Evolutionary conservation across 2,888 invertebrate genomes (phyloP), one percentile per base, ranked within the genome.

Genomic region (Pseudococcus jackbeardsleyi): DNA sequence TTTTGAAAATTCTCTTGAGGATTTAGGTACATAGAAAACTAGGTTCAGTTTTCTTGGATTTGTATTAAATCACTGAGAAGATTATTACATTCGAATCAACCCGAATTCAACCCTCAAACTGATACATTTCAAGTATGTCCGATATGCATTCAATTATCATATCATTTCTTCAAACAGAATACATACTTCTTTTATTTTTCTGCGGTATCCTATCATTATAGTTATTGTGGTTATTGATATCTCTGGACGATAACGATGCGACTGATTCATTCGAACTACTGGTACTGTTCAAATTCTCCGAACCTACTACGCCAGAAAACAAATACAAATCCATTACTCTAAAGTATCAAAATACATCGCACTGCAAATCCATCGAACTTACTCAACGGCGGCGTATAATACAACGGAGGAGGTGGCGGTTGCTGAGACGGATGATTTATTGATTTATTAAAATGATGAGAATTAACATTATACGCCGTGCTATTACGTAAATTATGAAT

Each of bases 251-350:
- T 84, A 96, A 89, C 9, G 95, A 95, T 89, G 95, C 95, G 84
- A 96, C 95, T 0, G 97, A 97, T 92, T 97, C 97, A 90, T 95
- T 96, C 26, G 96, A 96, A 92, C 96, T 96, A 92, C 96, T 95
- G 22, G 95, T 95, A 89, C 93, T 93, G 90, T 88, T 88, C 9
- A 88, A 39, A 19, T 82, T 84, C 12, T 88, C 88, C 22, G 84
- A 72, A 33, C 85, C 54, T 84, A 59, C 84, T 88, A 22, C 12
- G n/a, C 17, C n/a, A 12, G 17, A 84, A 50, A 39, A 54, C 48
- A 12, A 50, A 50, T 50, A 15, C 48, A 12, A 12, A 50, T 50
- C 15, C 48, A 50, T 50, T 12, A 0, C 1, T 2, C 1, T 33
- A 3, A 33, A 33, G 42, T 42, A 50, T 11, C 8, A 50, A 50